Percentiles rank a stretch among this genome's conserved stretches.
Evolutionary conservation across 2,113 vertebrate genomes (phyloP).

Genomic region (Cyanoderma ruficeps): DNA sequence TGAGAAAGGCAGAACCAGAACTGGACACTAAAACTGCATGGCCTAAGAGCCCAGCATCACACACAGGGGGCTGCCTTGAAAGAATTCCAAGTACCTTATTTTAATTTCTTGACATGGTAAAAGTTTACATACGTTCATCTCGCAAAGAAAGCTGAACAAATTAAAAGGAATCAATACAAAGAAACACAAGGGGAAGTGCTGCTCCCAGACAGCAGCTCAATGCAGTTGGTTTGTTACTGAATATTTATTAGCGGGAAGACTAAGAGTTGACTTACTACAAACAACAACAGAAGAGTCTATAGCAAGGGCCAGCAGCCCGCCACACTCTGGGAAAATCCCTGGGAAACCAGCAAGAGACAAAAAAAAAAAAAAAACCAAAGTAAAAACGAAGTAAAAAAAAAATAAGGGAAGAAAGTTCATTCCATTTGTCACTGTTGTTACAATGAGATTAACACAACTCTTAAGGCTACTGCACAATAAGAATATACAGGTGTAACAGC

Average conservation of each 20-base stretch:
- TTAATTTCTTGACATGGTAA: constrained; percentile 79
- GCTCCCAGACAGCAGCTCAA: constrained; percentile 57
- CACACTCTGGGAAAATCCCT: constrained; percentile 21
- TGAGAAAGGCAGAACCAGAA: background rate
- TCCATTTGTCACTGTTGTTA: constrained; percentile 57
- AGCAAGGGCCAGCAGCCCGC: constrained; percentile 11
- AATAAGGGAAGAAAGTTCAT: background rate
- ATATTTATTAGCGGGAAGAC: constrained; percentile 72
- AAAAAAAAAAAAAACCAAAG: background rate
- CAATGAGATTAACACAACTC: constrained; percentile 56
- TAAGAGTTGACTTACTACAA: constrained; percentile 70
- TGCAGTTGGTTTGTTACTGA: constrained; percentile 76
- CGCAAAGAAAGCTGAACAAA: constrained; percentile 57
- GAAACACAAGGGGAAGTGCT: constrained; percentile 61
- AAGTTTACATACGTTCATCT: constrained; percentile 74
- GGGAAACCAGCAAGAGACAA: constrained; percentile 66
- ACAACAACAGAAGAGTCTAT: constrained; percentile 62
- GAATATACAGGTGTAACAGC: constrained; percentile 47
- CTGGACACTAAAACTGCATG: background rate
- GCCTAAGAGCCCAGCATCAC: constrained; percentile 2
- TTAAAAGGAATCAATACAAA: constrained; percentile 61
- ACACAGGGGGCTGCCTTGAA: constrained; percentile 57
- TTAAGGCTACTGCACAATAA: constrained; percentile 65
- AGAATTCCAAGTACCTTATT: constrained; percentile 78
- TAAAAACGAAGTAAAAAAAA: background rate